Conservation (phyloP, 2,888 invertebrate genomes). For the Torymus tubicola region DNA sequence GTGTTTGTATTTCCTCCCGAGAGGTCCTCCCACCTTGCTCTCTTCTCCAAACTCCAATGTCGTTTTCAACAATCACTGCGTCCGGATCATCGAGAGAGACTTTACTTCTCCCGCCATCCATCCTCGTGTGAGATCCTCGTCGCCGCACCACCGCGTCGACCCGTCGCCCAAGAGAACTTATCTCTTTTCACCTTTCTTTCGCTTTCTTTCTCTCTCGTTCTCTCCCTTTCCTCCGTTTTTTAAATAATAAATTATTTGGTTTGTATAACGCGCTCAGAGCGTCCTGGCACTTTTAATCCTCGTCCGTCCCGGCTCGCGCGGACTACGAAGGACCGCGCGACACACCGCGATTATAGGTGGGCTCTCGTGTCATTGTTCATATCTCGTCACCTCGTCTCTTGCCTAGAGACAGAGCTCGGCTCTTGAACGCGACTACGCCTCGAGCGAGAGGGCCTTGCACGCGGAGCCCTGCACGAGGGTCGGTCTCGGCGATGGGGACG, state of each 20-base stretch:
- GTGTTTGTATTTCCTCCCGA: constrained; percentile 22
- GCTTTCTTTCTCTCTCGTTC: constrained; percentile 17
- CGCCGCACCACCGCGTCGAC: constrained; percentile 33
- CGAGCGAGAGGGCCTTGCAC: constrained; percentile 75
- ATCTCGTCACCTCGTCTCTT: no score
- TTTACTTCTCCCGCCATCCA: background rate
- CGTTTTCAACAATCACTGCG: constrained; percentile 40
- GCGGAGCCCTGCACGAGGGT: constrained; percentile 69
- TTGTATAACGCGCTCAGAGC: constrained; percentile 74
- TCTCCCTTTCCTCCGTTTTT: constrained; percentile 57
- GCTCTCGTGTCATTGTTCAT: no score
- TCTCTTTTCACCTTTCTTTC: constrained; percentile 41
- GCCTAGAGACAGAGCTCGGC: no score
- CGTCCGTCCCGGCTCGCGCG: background rate
- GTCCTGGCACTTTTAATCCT: constrained; percentile 73
- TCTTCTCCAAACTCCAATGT: background rate
- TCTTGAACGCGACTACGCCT: constrained; percentile 73
- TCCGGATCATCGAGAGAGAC: background rate
- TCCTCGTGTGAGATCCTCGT: constrained; percentile 44
- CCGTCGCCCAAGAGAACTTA: constrained; percentile 19
- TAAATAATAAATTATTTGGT: constrained; percentile 78
- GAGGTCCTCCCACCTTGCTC: constrained; percentile 32
- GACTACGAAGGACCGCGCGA: no score
- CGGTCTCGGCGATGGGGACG: constrained; percentile 86
- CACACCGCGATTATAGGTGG: no score